Evolutionary conservation across 2,888 invertebrate species (phyloP), one percentile per base, ranked within the genome.

Genomic region (Mimumesa dahlbomi): DNA sequence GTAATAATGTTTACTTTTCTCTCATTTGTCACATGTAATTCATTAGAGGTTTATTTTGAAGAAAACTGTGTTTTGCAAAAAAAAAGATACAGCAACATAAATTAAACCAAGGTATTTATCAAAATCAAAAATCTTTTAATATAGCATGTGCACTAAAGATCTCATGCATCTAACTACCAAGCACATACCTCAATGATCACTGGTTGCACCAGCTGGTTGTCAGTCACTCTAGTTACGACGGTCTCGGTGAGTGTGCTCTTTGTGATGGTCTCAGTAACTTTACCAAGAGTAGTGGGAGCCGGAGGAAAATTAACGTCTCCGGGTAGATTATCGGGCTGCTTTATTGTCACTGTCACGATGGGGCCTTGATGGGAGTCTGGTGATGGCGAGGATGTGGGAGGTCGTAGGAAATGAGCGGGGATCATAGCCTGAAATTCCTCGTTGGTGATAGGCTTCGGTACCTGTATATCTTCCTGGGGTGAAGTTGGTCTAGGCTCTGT

Each of bases 401-500:
- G 87, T 81, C 91, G 92, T 77, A 95, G 94, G 93, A 96, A 97
- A 91, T 95, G 96, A 89, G 95, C 94, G 86, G 97, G 96, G 87
- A 96, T 96, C 96, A 97, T 95, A 91, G 96, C 96, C 93, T 96
- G 95, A 93, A 96, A 97, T 92, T 97, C 96, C 92, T 96, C 96
- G 93, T 94, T 96, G 91, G 96, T 96, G 92, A 96, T 94, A 90
- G 96, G 95, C 91, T 95, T 94, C 91, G 95, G 93, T 86, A 92
- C 92, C 92, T 93, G 92, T 84, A 89, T 91, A 69, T 92, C 90
- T 81, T 93, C 91, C 71, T 90, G 90, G 90, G 80, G 77, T 52
- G 76, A 79, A 38, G 76, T 80, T 38, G 82, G 62, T 61, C 81
- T 79, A 65, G 68, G 67, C 57, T 75, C 79, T 53, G 70, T 59